phyloP scores from a whole-genome alignment of 2,113 vertebrate species.

The Piaya cayana region DNA sequence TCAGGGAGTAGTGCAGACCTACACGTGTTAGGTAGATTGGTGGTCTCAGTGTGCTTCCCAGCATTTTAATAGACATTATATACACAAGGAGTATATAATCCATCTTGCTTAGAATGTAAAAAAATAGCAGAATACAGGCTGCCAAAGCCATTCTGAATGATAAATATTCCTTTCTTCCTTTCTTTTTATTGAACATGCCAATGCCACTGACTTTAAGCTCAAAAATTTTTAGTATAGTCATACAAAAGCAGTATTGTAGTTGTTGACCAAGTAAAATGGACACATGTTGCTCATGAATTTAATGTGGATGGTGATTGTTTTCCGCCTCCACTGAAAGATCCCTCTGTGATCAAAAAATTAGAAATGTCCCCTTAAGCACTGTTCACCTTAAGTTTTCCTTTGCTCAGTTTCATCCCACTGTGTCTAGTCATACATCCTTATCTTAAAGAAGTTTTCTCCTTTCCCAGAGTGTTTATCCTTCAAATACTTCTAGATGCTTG shows the following conservation, averaged over 20 bases:
- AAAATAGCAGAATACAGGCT: background rate
- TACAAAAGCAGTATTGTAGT: background rate
- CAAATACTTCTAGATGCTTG: slow-evolving; percentile 19
- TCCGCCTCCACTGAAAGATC: background rate
- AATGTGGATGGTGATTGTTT: background rate
- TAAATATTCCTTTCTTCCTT: background rate
- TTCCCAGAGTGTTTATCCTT: slow-evolving; percentile 23
- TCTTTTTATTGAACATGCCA: background rate
- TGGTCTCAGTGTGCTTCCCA: background rate
- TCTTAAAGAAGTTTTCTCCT: slow-evolving; percentile 22
- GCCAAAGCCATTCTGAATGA: background rate
- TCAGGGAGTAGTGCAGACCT: background rate
- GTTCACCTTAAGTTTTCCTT: slow-evolving; percentile 1
- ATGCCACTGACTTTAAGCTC: background rate
- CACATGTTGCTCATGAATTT: background rate
- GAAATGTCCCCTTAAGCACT: background rate
- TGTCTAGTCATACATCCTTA: background rate
- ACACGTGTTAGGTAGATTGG: background rate
- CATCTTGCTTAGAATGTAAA: background rate
- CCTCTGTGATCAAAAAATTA: background rate
- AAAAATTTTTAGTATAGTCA: background rate
- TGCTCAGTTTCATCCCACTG: background rate
- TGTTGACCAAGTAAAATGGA: background rate
- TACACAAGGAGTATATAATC: background rate
- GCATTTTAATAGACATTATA: background rate